phyloP scores from a whole-genome alignment of 1,140 invertebrate species.

The Matsumurasca onukii region DNA sequence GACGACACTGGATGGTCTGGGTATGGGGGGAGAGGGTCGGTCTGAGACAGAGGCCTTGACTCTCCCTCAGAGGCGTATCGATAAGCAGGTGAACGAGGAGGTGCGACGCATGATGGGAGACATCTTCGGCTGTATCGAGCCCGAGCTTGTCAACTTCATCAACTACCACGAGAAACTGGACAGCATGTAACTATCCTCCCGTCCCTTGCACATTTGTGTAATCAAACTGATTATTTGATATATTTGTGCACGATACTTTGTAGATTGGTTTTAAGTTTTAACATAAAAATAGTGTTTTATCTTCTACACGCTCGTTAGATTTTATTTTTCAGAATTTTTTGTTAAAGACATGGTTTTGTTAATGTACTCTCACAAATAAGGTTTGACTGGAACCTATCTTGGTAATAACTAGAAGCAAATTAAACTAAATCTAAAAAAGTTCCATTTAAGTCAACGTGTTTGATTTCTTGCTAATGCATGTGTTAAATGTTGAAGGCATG shows the following conservation, averaged over 20 bases:
- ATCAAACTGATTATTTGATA: too few species aligned
- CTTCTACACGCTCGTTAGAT: too few species aligned
- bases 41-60: conserved; percentile 42
- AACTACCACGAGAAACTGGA: conserved; percentile 83
- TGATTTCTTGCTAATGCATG: conserved; percentile 17
- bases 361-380: too few species aligned
- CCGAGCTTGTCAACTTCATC: conserved; percentile 83
- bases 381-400: too few species aligned
- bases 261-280: too few species aligned
- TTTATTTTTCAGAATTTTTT: too few species aligned
- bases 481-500: conserved; percentile 31
- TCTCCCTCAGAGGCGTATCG: conserved; percentile 60
- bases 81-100: conserved; percentile 74
- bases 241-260: too few species aligned
- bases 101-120: conserved; percentile 82
- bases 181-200: conserved; percentile 68
- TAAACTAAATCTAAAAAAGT: too few species aligned
- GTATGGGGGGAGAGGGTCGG: conserved; percentile 33
- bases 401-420: too few species aligned
- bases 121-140: conserved; percentile 83
- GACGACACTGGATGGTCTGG: conserved; percentile 52
- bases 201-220: too few species aligned
- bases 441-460: conserved; percentile 7
- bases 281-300: too few species aligned
- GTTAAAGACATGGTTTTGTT: too few species aligned